These are phyloP conservation scores for Dicyrtoma fusca DNA, from an alignment of 2,888 invertebrate genomes.

Conservation along the genomic window DNA sequence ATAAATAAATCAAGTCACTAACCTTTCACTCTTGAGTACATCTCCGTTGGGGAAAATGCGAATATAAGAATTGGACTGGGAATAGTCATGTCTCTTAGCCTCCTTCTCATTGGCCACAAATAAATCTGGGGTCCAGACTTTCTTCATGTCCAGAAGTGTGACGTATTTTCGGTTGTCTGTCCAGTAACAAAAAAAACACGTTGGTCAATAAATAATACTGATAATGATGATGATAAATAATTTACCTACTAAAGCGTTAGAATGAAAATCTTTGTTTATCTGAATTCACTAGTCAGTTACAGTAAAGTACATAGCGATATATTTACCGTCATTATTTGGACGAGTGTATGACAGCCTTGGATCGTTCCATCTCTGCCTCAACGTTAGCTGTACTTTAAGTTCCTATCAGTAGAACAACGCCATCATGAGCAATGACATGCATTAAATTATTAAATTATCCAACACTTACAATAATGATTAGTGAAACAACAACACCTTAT, in stretches of 20 bases:
- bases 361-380: conserved; percentile 56
- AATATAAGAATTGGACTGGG: conserved; percentile 60
- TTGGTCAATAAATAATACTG: too few species aligned
- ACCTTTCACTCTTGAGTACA: conserved; percentile 46
- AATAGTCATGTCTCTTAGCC: conserved; percentile 60
- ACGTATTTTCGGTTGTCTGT: conserved; percentile 38
- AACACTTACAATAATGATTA: not conserved
- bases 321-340: conserved; percentile 34
- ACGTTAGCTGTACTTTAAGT: conserved; percentile 53
- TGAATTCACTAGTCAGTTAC: too few species aligned
- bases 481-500: not conserved
- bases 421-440: not conserved
- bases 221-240: too few species aligned
- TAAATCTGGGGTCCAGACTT: conserved; percentile 62
- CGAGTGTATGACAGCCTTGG: conserved; percentile 44
- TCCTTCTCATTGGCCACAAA: conserved; percentile 62
- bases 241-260: too few species aligned
- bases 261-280: too few species aligned
- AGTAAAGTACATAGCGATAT: not conserved
- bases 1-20: not conserved
- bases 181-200: too few species aligned
- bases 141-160: conserved; percentile 55
- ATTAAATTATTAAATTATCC: not conserved
- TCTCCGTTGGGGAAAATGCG: conserved; percentile 45
- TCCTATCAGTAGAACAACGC: too few species aligned